phyloP scores from a whole-genome alignment of 2,888 invertebrate genomes.

The Chydorus sphaericus region DNA sequence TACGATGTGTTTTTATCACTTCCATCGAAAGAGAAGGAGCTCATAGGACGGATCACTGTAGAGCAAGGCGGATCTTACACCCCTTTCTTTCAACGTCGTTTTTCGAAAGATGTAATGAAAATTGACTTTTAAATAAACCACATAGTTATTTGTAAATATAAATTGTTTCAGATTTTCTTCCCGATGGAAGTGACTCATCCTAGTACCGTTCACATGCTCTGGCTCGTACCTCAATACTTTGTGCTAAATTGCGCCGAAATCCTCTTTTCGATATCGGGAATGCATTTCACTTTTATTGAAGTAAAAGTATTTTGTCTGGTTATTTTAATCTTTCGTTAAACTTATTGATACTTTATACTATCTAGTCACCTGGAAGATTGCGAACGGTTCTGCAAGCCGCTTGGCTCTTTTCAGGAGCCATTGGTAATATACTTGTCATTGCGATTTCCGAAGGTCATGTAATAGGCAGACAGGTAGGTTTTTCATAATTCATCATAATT shows the following conservation, averaged over 20 bases:
- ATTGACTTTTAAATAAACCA: no score
- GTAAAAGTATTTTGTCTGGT: no score
- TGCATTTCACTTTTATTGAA: conserved; percentile 90
- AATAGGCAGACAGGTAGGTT: conserved; percentile 61
- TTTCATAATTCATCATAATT: no score
- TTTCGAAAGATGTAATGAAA: no score
- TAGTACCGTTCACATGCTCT: conserved; percentile 63
- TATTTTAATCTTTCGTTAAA: no score
- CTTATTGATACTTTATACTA: no score
- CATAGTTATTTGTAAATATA: no score
- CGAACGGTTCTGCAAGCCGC: conserved; percentile 84
- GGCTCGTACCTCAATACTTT: conserved; percentile 82
- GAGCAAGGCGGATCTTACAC: conserved; percentile 4
- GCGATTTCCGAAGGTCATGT: conserved; percentile 67
- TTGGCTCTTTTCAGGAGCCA: conserved; percentile 82
- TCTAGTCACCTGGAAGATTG: conserved; percentile 73
- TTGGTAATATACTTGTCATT: conserved; percentile 86
- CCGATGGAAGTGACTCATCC: conserved; percentile 41
- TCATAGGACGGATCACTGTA: neutral
- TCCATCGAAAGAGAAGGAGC: neutral
- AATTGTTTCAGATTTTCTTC: neutral
- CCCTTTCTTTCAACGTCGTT: neutral
- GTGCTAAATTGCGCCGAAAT: conserved; percentile 89
- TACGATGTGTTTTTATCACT: neutral
- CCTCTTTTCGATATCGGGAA: conserved; percentile 88